phyloP scores from a whole-genome alignment of 37 sponge, comb jelly and placozoan species.

The Ianthella basta region DNA sequence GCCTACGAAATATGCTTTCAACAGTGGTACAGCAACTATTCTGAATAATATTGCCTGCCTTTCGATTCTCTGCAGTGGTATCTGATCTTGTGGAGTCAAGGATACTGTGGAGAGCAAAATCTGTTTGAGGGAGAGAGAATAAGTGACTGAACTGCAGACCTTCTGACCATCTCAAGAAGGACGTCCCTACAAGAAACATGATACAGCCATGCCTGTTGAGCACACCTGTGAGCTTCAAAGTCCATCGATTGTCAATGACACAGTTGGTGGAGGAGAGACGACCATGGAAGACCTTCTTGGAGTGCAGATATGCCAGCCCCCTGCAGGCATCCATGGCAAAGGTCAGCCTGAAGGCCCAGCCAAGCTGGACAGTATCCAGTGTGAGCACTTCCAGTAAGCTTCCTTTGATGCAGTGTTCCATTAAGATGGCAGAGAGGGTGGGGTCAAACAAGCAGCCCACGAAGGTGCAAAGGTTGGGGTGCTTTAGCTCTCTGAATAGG shows the following conservation, averaged over 20 bases:
- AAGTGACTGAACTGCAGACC: too few species aligned
- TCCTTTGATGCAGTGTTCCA: constrained; percentile 46
- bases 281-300: constrained; percentile 49
- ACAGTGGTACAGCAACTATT: too few species aligned
- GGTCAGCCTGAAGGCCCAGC: constrained; percentile 46
- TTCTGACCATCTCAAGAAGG: too few species aligned
- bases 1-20: too few species aligned
- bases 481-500: constrained; percentile 33
- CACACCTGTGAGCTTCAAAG: constrained; percentile 68
- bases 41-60: too few species aligned
- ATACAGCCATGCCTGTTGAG: not conserved
- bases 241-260: constrained; percentile 55
- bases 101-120: too few species aligned
- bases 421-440: not conserved
- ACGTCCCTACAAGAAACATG: not conserved
- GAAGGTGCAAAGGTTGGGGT: constrained; percentile 46
- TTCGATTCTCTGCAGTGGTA: too few species aligned
- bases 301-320: constrained; percentile 57
- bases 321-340: constrained; percentile 42
- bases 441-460: constrained; percentile 41
- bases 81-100: too few species aligned
- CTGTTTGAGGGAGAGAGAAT: too few species aligned
- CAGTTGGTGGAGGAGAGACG: constrained; percentile 61
- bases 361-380: not conserved
- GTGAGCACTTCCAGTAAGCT: constrained; percentile 40